Base-by-base conservation (phyloP, 2,888 invertebrate genomes). In the Parthenolecanium corni region DNA sequence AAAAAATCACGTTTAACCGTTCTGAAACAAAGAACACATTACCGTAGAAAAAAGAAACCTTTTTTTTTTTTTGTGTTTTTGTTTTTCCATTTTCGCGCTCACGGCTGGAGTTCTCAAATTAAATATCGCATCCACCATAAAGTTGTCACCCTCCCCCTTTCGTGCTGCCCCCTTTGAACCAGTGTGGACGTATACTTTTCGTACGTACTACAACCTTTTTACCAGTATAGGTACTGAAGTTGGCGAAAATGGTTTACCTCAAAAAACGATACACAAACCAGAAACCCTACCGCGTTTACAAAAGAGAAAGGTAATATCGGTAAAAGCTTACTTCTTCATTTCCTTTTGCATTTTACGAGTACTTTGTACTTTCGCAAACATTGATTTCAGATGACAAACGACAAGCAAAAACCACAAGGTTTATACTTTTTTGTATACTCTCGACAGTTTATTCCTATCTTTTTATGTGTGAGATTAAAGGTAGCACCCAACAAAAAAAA, bases 281-380 rank as follows among this genome's bases (percentile, higher is more conserved):
- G 56, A 56, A 40, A 31, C 31, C 31, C 31, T 31, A 31, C 31
- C 4, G 31, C 4, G 31, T 31, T 21, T 25, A 21, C 40, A 40
- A 56, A 56, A 56, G 56, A 23, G 31, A 25, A 56, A 44, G 56
- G 56, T 56, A 56, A 56, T 56, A 56, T 56, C 16, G 56, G 46
- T 56, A 56, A 56, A 56, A 56, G 56, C 56, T 56, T 56, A 56
- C 56, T 56, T 56, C 44, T 56, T 56, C 56, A 56, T 56, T 56
- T 56, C 56, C 56, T 44, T 56, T 56, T 44, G 18, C 24, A 21
- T 16, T 14, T 25, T 44, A 44, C 42, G 16, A 20, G 25, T 44
- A 24, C 56, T 56, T 56, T 56, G 40, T 46, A 56, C 40, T 42
- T 42, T 56, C 42, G 44, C 42, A 40, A 56, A 56, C 56, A 56